These are phyloP conservation scores for Limonius californicus DNA, from an alignment of 1,140 invertebrate species.

Conservation along the genomic window DNA sequence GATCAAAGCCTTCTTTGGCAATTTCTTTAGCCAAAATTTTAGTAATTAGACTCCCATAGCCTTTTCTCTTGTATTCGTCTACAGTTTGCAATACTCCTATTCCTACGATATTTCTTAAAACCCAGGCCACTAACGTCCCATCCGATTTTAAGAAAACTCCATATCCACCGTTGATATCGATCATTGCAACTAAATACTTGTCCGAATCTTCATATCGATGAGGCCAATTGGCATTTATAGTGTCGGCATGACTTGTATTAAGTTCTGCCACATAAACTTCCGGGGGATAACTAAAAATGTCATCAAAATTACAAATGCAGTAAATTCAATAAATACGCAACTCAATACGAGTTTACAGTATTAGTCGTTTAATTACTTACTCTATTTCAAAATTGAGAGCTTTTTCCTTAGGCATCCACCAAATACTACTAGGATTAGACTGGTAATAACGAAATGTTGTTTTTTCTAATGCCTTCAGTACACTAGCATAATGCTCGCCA, in stretches of 20 bases:
- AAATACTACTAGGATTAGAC: background rate
- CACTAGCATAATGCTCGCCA: background rate
- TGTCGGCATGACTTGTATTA: conserved; percentile 16
- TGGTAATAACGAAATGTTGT: background rate
- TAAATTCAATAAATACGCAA: background rate
- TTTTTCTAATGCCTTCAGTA: background rate
- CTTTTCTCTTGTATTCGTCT: conserved; percentile 38
- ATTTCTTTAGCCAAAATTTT: conserved; percentile 38
- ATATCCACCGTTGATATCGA: conserved; percentile 39
- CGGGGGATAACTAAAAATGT: conserved; percentile 34
- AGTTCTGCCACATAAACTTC: conserved; percentile 36
- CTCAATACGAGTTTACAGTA: background rate
- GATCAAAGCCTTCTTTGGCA: conserved; percentile 40
- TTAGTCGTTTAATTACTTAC: background rate
- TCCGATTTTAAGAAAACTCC: conserved; percentile 37
- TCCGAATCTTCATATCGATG: conserved; percentile 35
- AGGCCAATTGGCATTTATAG: conserved; percentile 31
- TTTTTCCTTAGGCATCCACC: background rate
- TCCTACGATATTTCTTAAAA: conserved; percentile 41
- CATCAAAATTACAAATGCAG: background rate
- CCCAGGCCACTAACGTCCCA: conserved; percentile 37
- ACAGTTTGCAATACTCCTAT: conserved; percentile 45
- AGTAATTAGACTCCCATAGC: conserved; percentile 43
- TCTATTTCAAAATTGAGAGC: background rate
- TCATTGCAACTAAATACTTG: conserved; percentile 30